Percentiles rank a stretch among this genome's conserved stretches.
Conservation (phyloP, 2,888 invertebrate species). For the Pheosia gnoma region DNA sequence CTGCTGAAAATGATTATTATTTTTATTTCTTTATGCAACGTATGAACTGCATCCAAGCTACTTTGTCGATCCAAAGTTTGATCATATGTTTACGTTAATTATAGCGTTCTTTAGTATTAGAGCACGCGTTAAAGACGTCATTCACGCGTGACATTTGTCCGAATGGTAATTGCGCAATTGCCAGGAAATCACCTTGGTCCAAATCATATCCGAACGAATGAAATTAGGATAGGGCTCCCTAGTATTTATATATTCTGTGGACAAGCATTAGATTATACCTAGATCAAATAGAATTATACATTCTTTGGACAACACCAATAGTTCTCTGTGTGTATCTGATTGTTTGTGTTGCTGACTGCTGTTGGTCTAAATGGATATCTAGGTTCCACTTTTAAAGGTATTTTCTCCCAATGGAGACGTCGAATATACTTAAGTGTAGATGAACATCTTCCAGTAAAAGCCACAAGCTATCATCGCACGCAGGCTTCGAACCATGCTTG, state of each 20-base stretch:
- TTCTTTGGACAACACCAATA: too few relatives aligned
- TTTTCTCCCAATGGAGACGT: too few relatives aligned
- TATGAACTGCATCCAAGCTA: too few relatives aligned
- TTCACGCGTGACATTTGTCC: conserved; percentile 4
- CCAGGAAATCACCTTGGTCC: conserved; percentile 2
- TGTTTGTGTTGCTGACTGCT: too few relatives aligned
- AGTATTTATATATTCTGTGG: not conserved
- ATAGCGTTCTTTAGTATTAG: not conserved
- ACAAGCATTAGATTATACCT: too few relatives aligned
- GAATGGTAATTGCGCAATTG: conserved; percentile 6
- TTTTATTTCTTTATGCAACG: too few relatives aligned
- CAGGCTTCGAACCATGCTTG: conserved; percentile 95
- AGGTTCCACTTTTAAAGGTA: too few relatives aligned
- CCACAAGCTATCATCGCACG: conserved; percentile 87
- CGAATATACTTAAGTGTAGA: not conserved
- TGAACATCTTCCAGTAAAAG: conserved; percentile 80
- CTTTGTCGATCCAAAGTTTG: not conserved
- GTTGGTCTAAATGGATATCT: too few relatives aligned
- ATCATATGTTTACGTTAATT: not conserved
- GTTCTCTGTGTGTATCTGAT: too few relatives aligned
- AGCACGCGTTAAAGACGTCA: not conserved
- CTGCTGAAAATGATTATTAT: too few relatives aligned
- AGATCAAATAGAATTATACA: too few relatives aligned
- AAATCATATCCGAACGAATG: not conserved
- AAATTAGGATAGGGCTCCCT: not conserved